Conservation (phyloP, 2,888 invertebrate genomes). For the Pachymerium ferrugineum region DNA sequence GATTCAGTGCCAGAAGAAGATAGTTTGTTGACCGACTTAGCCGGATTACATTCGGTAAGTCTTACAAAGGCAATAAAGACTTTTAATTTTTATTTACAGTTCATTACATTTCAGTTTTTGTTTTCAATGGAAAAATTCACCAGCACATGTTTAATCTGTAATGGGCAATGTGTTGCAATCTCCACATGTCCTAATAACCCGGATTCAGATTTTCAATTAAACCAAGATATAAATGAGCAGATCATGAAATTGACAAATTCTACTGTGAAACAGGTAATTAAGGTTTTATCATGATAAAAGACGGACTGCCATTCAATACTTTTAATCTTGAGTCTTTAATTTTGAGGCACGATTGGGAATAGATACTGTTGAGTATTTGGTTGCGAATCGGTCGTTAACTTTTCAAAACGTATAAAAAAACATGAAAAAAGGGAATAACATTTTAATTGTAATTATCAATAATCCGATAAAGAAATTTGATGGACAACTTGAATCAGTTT, state of each 20-base stretch:
- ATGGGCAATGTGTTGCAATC: neutral
- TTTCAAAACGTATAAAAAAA: no score
- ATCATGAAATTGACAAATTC: neutral
- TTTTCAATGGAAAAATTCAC: slow-evolving; percentile 7
- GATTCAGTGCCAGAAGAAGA: neutral
- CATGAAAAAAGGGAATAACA: no score
- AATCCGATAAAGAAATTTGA: no score
- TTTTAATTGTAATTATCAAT: no score
- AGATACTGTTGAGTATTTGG: no score
- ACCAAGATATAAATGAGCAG: neutral
- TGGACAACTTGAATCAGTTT: no score
- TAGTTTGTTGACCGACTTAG: neutral
- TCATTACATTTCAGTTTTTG: no score
- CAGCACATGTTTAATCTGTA: neutral
- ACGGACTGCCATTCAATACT: neutral
- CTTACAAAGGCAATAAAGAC: no score
- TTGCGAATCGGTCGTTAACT: no score
- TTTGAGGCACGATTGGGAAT: no score
- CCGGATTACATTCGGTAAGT: neutral
- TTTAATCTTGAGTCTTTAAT: no score
- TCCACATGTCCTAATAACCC: neutral
- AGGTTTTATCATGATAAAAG: neutral
- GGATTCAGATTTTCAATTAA: neutral
- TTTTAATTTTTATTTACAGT: no score
- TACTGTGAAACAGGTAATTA: slow-evolving; percentile 14